Evolutionary conservation across 2,113 vertebrate species (phyloP), one percentile per base, ranked within the genome.

Genomic region (Planiliza haematocheilus): DNA sequence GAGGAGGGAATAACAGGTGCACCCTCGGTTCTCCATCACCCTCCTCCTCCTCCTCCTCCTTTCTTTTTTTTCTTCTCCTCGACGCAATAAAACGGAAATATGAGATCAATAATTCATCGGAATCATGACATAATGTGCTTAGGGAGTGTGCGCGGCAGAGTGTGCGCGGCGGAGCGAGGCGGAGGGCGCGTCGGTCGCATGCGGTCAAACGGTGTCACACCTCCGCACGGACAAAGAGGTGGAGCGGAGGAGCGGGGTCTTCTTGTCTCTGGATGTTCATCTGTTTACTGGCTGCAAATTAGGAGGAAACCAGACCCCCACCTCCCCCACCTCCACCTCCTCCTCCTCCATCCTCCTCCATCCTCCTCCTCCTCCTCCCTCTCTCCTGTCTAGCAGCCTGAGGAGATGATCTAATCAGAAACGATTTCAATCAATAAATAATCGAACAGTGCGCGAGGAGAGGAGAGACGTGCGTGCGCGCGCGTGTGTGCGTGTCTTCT

Each of bases 171-270:
- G n/a, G n/a, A n/a, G n/a, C n/a, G n/a, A n/a, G n/a, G n/a, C n/a
- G n/a, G n/a, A n/a, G n/a, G n/a, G n/a, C n/a, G n/a, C n/a, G n/a
- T n/a, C n/a, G 34, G 67, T 8, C 63, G 64, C 70, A 69, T 21
- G 72, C 49, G 69, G 53, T 67, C 66, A 57, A 84, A 77, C 30
- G 60, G 72, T 82, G 79, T 87, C 82, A 90, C 89, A 90, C 88
- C 88, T 82, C 81, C 83, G 70, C 80, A 77, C 78, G 78, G 68
- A 88, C 87, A 88, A 90, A 91, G 86, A 88, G 89, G 83, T 81
- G 85, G 83, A 45, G 78, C 69, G 69, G 57, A 10, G 8, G 8
- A 2, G 49, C 7, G 37, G 9, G 36, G 24, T 14, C 49, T 34
- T 45, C 71, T 70, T 36, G 58, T 79, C 56, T 75, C 53, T 61